A percentile compares a stretch with the other conserved stretches of the same genome.
Conservation (phyloP, 1,140 invertebrate genomes). For the Sycophaga agraensis region DNA sequence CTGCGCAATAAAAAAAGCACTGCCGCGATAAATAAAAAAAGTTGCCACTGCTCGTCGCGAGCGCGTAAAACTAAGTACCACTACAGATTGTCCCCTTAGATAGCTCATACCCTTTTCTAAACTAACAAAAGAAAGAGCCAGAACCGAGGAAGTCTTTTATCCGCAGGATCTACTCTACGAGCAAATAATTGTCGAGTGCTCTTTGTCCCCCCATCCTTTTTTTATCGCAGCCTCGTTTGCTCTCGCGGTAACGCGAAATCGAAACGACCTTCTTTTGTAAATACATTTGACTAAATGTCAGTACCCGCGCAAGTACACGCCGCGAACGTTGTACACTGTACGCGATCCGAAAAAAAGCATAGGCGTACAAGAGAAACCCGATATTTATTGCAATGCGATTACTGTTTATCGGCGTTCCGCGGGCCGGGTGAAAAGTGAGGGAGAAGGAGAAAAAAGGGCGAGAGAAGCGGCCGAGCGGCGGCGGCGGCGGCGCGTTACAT, state of each 20-base stretch:
- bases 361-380: too few relatives aligned
- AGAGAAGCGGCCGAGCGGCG: too few relatives aligned
- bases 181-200: conserved; percentile 1
- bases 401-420: too few relatives aligned
- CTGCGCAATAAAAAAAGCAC: conserved; percentile 13
- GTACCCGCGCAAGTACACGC: too few relatives aligned
- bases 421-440: background rate
- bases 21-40: background rate
- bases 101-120: background rate
- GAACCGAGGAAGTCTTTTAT: background rate
- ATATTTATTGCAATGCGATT: conserved; percentile 13
- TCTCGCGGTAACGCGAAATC: too few relatives aligned
- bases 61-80: conserved; percentile 1
- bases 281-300: background rate
- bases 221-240: background rate
- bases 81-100: conserved; percentile 5
- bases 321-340: background rate
- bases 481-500: too few relatives aligned
- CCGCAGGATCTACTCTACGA: background rate
- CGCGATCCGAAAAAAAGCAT: too few relatives aligned
- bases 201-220: background rate
- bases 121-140: background rate
- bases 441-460: too few relatives aligned
- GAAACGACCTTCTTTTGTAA: background rate
- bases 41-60: background rate